Percentiles rank a stretch among this genome's conserved stretches.
Conservation (phyloP, 2,888 invertebrate genomes). For the Raillietiella orientalis region DNA sequence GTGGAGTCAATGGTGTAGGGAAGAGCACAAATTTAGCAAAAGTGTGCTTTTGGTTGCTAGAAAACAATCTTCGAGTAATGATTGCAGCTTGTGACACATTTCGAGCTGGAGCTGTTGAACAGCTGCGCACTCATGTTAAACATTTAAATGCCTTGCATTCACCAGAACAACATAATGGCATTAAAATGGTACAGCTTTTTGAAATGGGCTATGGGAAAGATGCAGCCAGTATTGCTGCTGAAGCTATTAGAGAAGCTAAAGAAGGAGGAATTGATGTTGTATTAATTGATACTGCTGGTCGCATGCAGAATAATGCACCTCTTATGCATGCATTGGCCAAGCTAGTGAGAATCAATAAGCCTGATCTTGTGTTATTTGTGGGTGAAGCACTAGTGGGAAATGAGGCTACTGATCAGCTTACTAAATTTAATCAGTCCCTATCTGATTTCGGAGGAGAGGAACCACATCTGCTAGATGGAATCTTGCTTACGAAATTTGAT, state of each 20-base stretch:
- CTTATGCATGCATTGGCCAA: constrained; percentile 92
- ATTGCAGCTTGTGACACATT: constrained; percentile 99
- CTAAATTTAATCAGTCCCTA: constrained; percentile 91
- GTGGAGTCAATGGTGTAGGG: constrained; percentile 96
- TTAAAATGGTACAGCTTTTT: constrained; percentile 65
- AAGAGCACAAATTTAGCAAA: constrained; percentile 97
- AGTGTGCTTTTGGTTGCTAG: constrained; percentile 96
- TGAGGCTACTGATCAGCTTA: constrained; percentile 94
- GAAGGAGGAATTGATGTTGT: constrained; percentile 62
- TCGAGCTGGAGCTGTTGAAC: constrained; percentile 94
- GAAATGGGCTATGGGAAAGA: constrained; percentile 97
- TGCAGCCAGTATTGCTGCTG: constrained; percentile 91
- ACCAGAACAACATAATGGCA: constrained; percentile 27
- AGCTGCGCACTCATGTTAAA: constrained; percentile 69
- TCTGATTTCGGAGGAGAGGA: constrained; percentile 53
- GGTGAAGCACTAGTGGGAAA: constrained; percentile 99
- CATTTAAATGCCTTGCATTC: constrained; percentile 84
- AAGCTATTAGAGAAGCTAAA: constrained; percentile 63
- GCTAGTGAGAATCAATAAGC: constrained; percentile 77
- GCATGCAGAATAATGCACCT: constrained; percentile 99
- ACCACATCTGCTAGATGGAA: constrained; percentile 88
- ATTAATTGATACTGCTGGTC: constrained; percentile 93
- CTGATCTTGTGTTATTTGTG: constrained; percentile 93
- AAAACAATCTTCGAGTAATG: constrained; percentile 76
- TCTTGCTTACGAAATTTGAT: constrained; percentile 96